phyloP scores from a whole-genome alignment of 2,113 vertebrate genomes.

The Nothobranchius furzeri region DNA sequence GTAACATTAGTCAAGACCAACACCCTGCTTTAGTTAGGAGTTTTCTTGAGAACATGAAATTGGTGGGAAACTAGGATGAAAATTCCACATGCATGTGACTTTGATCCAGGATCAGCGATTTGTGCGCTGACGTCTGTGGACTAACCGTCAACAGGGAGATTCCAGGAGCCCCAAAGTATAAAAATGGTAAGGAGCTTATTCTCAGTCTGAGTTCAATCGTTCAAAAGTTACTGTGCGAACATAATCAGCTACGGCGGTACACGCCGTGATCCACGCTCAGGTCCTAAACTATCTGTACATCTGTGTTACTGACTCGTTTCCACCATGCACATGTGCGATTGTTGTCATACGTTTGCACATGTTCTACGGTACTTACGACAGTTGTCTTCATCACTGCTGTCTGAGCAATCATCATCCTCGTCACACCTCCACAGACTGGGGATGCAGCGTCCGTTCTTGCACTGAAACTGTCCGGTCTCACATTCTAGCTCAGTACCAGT shows the following conservation, averaged over 20 bases:
- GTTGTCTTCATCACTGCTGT: slow-evolving; percentile 95
- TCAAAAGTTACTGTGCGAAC: slow-evolving; percentile 17
- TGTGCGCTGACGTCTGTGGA: slow-evolving; percentile 16
- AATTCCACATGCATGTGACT: slow-evolving; percentile 65
- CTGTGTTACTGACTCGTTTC: neutral
- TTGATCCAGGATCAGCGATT: slow-evolving; percentile 57
- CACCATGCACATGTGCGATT: no score
- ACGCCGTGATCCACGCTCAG: neutral
- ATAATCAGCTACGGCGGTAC: slow-evolving; percentile 3
- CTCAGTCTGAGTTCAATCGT: slow-evolving; percentile 28
- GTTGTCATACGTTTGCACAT: no score
- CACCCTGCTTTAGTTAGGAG: slow-evolving; percentile 3
- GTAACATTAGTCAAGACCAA: neutral
- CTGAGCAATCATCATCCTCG: slow-evolving; percentile 93
- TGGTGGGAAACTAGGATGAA: slow-evolving; percentile 3
- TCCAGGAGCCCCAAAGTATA: slow-evolving; percentile 22
- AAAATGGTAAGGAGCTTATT: slow-evolving; percentile 46
- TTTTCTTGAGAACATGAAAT: slow-evolving; percentile 2
- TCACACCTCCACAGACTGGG: slow-evolving; percentile 94
- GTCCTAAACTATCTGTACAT: no score
- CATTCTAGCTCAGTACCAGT: slow-evolving; percentile 84
- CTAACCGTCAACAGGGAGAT: slow-evolving; percentile 34
- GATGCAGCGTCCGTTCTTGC: slow-evolving; percentile 92
- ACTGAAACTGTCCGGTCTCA: slow-evolving; percentile 91
- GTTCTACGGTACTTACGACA: slow-evolving; percentile 87